Conservation (phyloP, 2,797 vertebrate genomes). For the Fistularia tabacaria region DNA sequence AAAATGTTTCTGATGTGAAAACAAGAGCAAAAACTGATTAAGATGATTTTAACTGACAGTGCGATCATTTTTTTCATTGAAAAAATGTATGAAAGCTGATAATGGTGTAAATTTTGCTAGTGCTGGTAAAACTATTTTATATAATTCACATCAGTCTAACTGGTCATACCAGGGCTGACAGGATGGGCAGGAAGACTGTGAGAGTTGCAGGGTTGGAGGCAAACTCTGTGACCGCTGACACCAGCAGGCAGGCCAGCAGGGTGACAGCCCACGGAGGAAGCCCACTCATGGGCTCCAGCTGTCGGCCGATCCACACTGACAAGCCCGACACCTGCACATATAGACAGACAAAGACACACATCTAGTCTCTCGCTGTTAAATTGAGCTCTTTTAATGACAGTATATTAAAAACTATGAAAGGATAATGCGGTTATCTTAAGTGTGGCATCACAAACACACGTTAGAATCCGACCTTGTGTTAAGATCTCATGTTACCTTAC, state of each 20-base stretch:
- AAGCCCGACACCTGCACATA: slow-evolving; percentile 86
- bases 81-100: too few relatives aligned
- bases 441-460: background rate
- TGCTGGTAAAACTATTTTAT: too few relatives aligned
- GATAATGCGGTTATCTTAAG: too few relatives aligned
- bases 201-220: slow-evolving; percentile 97
- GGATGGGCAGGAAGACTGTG: slow-evolving; percentile 95
- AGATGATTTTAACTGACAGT: too few relatives aligned
- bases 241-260: slow-evolving; percentile 90
- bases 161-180: slow-evolving; percentile 87
- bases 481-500: slow-evolving; percentile 78
- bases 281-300: slow-evolving; percentile 93
- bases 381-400: too few relatives aligned
- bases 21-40: too few relatives aligned
- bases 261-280: slow-evolving; percentile 93
- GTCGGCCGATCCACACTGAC: slow-evolving; percentile 92
- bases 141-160: too few relatives aligned
- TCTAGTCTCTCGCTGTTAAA: background rate
- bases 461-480: too few relatives aligned
- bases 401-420: too few relatives aligned
- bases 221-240: slow-evolving; percentile 93
- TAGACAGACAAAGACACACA: slow-evolving; percentile 9
- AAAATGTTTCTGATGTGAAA: too few relatives aligned
- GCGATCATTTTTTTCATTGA: too few relatives aligned
- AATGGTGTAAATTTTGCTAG: too few relatives aligned